Evolutionary conservation across 2,888 invertebrate genomes (phyloP).

Genomic region (Lymantria dispar): DNA sequence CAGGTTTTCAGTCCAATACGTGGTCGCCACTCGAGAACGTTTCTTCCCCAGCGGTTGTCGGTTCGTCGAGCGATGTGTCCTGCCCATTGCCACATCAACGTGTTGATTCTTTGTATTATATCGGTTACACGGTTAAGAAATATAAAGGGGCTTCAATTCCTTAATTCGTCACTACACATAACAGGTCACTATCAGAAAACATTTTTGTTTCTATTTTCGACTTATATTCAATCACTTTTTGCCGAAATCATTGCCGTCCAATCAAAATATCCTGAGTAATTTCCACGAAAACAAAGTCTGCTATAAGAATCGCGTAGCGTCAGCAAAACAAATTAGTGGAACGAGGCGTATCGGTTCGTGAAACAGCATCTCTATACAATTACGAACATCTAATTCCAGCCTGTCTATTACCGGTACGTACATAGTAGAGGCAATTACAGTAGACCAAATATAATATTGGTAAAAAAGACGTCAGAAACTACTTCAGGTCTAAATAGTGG

Average conservation of each 20-base stretch:
- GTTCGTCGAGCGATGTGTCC: too few relatives aligned
- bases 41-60: too few relatives aligned
- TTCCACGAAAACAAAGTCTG: conserved; percentile 26
- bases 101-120: too few relatives aligned
- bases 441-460: conserved; percentile 10
- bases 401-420: conserved; percentile 14
- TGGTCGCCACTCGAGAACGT: too few relatives aligned
- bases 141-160: too few relatives aligned
- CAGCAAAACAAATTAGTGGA: conserved; percentile 35
- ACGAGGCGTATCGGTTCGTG: conserved; percentile 30
- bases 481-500: too few relatives aligned
- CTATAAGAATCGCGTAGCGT: conserved; percentile 23
- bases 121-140: too few relatives aligned
- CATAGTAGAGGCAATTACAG: conserved; percentile 5
- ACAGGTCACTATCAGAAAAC: not conserved
- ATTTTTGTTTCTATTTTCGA: not conserved
- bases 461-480: not conserved
- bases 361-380: conserved; percentile 34
- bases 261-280: conserved; percentile 8
- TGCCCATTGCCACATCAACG: too few relatives aligned
- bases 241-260: not conserved
- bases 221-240: not conserved
- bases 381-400: conserved; percentile 29
- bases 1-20: too few relatives aligned
- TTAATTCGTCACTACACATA: too few relatives aligned